These are phyloP conservation scores for Neoitamus cyanurus DNA, from an alignment of 2,888 invertebrate genomes.

Conservation along the genomic window DNA sequence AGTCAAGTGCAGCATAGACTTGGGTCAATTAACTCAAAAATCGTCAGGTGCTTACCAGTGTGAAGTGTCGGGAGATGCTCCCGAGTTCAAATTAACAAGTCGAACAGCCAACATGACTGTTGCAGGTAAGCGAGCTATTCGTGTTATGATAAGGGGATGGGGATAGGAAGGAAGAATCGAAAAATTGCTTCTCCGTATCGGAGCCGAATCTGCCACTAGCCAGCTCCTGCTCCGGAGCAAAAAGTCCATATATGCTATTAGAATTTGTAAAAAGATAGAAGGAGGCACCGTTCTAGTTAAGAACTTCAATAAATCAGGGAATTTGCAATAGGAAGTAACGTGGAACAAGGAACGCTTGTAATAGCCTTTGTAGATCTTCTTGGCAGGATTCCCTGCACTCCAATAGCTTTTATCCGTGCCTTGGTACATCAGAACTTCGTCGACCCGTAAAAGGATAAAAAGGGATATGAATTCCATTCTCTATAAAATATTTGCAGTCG, in stretches of 20 bases:
- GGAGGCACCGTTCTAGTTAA: slow-evolving; percentile 13
- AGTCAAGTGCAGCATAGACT: slow-evolving; percentile 61
- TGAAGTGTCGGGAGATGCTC: slow-evolving; percentile 72
- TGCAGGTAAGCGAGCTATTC: slow-evolving; percentile 66
- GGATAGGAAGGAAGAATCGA: not conserved
- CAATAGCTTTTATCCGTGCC: slow-evolving; percentile 10
- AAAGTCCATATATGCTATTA: slow-evolving; percentile 17
- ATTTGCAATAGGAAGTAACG: slow-evolving; percentile 12
- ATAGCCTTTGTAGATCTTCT: slow-evolving; percentile 34
- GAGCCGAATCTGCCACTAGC: not conserved
- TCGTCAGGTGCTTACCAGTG: slow-evolving; percentile 70
- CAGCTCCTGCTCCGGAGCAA: not conserved
- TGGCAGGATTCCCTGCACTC: slow-evolving; percentile 24
- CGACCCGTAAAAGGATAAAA: slow-evolving; percentile 43
- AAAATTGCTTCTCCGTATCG: not conserved
- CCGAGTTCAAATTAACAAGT: slow-evolving; percentile 69
- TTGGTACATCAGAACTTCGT: slow-evolving; percentile 45
- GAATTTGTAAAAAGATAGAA: slow-evolving; percentile 31
- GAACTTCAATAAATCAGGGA: slow-evolving; percentile 33
- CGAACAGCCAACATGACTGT: slow-evolving; percentile 71
- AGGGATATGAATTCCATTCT: slow-evolving; percentile 49
- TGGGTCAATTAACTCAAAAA: slow-evolving; percentile 60
- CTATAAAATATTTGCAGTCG: slow-evolving; percentile 51
- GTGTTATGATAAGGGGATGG: not conserved
- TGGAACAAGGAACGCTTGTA: not conserved